Base-by-base conservation (phyloP, 1,140 invertebrate genomes). In the Marisa cornuarietis region DNA sequence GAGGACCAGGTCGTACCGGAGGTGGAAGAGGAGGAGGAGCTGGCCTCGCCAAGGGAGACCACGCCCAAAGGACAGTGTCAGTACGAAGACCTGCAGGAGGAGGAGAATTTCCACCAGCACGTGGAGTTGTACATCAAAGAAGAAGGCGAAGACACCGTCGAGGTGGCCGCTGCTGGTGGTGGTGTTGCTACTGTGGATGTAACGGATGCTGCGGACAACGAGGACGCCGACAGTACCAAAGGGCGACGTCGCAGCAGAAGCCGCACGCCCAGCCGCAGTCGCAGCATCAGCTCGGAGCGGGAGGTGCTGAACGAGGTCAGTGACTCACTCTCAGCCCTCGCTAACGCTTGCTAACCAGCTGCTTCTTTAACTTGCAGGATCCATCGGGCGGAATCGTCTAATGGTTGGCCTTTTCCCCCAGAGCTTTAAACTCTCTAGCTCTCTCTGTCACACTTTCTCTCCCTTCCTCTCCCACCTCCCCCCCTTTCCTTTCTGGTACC, bases 81-180 rank as follows among this genome's bases (percentile, higher is more conserved):
- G 52, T 2, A 65, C 49, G 26, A 51, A 52, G 22, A 72, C 11
- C 75, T 31, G 31, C 72, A 74, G 22, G 79, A 76, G 20, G 71
- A 68, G 26, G 62, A 51, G 61, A 74, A 54, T 26, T 58, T 72
- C 20, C 52, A 62, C 49, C 73, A 69, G 49, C 65, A 69, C 72
- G 62, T 73, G 58, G 63, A 79, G 76, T 66, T 73, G 78, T 81
- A 71, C 62, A 73, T 81, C 76, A 42, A 62, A 54, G 62, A 71
- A 62, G 58, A 79, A 51, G 68, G 52, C 24, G 77, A 77, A 24
- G 63, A 75, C 31, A 54, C 52, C 52, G 52, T 54, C 52, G 8
- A 8, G 52, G n/a, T 71, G 9, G 20, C 31, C 6, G 22, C 18
- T 16, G 22, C 49, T 42, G 71, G 42, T 24, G 22, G 66, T n/a